These are phyloP conservation scores for Vicugna pacos DNA, from an alignment of 2,113 vertebrate genomes.

Conservation along the genomic window DNA sequence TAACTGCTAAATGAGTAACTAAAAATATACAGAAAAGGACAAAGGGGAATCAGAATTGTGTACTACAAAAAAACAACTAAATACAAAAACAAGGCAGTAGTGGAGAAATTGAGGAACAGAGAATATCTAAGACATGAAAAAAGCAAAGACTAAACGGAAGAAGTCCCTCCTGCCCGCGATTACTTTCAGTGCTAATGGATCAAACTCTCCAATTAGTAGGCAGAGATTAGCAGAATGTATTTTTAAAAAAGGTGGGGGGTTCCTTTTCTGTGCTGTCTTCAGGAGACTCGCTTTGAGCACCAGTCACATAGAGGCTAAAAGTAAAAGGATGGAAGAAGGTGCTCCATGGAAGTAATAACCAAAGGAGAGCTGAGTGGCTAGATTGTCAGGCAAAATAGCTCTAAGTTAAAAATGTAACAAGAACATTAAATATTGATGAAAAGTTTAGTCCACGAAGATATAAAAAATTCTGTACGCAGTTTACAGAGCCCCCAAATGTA, in stretches of 20 bases:
- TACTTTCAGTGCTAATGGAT: not conserved
- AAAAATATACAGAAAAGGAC: not conserved
- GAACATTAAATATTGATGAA: not conserved
- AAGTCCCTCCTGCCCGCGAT: not conserved
- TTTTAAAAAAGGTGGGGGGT: not conserved
- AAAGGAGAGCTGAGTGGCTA: not conserved
- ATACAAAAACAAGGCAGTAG: not conserved
- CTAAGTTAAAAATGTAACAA: not conserved
- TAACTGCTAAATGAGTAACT: not conserved
- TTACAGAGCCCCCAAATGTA: not conserved
- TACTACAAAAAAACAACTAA: not conserved
- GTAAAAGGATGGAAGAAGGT: not conserved
- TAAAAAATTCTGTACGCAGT: not conserved
- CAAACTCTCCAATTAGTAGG: not conserved
- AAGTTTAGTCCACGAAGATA: not conserved
- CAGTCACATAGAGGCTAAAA: not conserved
- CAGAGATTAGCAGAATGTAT: not conserved
- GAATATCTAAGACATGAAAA: not conserved
- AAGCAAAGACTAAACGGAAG: not conserved
- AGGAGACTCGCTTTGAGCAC: not conserved
- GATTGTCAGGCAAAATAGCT: not conserved
- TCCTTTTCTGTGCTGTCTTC: not conserved
- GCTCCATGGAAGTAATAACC: not conserved
- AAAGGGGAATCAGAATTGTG: not conserved
- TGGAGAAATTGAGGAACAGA: not conserved